Evolutionary conservation across 2,797 vertebrate genomes (phyloP).

Genomic region (Synaphobranchus kaupii): DNA sequence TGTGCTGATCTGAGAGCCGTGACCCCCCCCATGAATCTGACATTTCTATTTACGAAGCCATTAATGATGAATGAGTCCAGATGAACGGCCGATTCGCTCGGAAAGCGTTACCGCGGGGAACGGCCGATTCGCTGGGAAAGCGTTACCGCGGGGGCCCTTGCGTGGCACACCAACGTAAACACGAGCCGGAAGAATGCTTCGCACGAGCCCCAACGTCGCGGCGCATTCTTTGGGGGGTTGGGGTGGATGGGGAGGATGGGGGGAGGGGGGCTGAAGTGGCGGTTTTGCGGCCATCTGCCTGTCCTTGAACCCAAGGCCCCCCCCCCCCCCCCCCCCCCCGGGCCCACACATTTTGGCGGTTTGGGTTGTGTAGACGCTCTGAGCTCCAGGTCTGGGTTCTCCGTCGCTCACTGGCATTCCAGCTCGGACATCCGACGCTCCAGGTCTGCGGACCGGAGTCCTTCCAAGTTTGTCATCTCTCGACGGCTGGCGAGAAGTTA

Average conservation of each 20-base stretch:
- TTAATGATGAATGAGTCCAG: conserved; percentile 4
- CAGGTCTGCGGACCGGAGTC: conserved; percentile 13
- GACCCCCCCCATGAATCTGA: conserved; percentile 37
- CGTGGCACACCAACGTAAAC: background rate
- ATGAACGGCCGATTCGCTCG: background rate
- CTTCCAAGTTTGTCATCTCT: conserved; percentile 35
- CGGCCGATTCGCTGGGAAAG: background rate
- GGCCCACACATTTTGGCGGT: conserved; percentile 23
- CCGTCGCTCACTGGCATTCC: conserved; percentile 20
- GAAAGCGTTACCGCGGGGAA: background rate
- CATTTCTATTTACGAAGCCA: conserved; percentile 43
- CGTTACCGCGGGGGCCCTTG: background rate
- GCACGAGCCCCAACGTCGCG: too few species aligned
- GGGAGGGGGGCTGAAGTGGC: background rate
- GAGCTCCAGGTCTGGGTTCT: conserved; percentile 28
- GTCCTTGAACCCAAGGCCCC: background rate
- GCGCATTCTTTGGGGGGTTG: background rate
- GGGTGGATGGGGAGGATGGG: background rate
- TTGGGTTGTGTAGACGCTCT: conserved; percentile 21
- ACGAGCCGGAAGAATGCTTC: too few species aligned
- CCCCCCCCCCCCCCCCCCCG: background rate
- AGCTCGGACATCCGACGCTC: conserved; percentile 24
- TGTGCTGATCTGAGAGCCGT: conserved; percentile 26
- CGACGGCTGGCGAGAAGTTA: conserved; percentile 39
- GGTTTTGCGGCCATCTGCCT: background rate